A percentile compares a stretch with the other conserved stretches of the same genome.
phyloP scores from a whole-genome alignment of 2,888 invertebrate species.

The Choreutis nemorana region DNA sequence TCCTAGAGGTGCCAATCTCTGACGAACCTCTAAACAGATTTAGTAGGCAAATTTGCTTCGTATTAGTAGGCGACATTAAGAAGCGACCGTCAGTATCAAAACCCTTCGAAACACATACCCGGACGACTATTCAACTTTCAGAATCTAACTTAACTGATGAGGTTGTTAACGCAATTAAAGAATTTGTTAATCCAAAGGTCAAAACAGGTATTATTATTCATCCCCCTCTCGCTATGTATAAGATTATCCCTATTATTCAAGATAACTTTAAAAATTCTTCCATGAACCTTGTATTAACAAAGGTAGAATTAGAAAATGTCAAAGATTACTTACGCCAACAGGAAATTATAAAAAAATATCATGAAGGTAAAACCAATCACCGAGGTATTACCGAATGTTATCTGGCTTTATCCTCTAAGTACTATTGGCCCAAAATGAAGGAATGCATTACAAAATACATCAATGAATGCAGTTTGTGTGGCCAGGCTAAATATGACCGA shows the following conservation, averaged over 20 bases:
- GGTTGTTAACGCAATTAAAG: constrained; percentile 14
- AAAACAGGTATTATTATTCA: constrained; percentile 14
- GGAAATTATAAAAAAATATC: constrained; percentile 14
- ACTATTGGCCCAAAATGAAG: constrained; percentile 18
- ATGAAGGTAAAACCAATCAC: constrained; percentile 14
- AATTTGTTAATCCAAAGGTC: constrained; percentile 16
- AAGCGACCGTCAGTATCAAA: constrained; percentile 10
- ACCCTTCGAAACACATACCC: constrained; percentile 14
- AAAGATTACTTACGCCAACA: constrained; percentile 15
- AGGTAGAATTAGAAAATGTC: constrained; percentile 13
- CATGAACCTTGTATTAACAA: constrained; percentile 13
- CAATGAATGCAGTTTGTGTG: constrained; percentile 10
- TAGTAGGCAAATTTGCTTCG: constrained; percentile 12
- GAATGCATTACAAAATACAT: too few species aligned
- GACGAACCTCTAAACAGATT: too few species aligned
- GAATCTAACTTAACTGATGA: constrained; percentile 13
- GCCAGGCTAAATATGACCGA: constrained; percentile 12
- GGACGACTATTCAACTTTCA: constrained; percentile 11
- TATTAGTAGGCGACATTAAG: constrained; percentile 13
- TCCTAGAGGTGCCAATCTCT: constrained; percentile 13
- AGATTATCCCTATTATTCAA: constrained; percentile 14
- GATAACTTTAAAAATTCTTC: constrained; percentile 13
- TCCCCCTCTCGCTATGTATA: constrained; percentile 11
- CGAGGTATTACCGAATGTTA: constrained; percentile 9
- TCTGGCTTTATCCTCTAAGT: constrained; percentile 11